A percentile compares a stretch with the other conserved stretches of the same genome.
Evolutionary conservation across 2,113 vertebrate genomes (phyloP).

Genomic region (Lathamus discolor): DNA sequence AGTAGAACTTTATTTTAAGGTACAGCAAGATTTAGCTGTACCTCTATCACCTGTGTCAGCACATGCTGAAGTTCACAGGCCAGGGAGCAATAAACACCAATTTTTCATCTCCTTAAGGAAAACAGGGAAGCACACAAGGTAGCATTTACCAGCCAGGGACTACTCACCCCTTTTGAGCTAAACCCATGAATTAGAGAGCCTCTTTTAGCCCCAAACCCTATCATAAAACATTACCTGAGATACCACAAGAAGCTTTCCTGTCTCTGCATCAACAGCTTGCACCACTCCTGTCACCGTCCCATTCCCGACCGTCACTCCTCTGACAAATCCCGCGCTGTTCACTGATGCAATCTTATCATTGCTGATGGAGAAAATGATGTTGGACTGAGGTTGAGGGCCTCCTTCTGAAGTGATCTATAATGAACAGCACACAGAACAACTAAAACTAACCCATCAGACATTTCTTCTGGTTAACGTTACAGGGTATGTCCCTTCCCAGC

Average conservation of each 20-base stretch:
- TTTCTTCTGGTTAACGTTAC: background rate
- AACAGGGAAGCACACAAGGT: background rate
- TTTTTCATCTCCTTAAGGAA: background rate
- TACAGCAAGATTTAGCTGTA: background rate
- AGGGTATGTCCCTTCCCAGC: background rate
- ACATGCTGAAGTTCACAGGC: background rate
- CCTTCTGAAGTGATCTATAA: conserved; percentile 91
- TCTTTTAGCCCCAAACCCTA: background rate
- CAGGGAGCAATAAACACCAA: background rate
- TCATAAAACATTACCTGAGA: conserved; percentile 81
- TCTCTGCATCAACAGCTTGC: conserved; percentile 89
- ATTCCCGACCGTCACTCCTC: conserved; percentile 78
- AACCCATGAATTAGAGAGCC: background rate
- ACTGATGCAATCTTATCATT: conserved; percentile 79
- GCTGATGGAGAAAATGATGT: conserved; percentile 89
- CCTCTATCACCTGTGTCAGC: background rate
- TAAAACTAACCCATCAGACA: background rate
- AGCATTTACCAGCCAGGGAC: background rate
- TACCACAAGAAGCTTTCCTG: conserved; percentile 85
- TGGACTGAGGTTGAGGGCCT: conserved; percentile 94
- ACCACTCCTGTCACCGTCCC: conserved; percentile 86
- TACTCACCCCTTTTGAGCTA: background rate
- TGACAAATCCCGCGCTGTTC: conserved; percentile 80
- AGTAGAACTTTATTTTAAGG: background rate
- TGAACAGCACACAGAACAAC: background rate